Evolutionary conservation across 2,113 vertebrate species (phyloP).

Genomic region (Podocnemis expansa): DNA sequence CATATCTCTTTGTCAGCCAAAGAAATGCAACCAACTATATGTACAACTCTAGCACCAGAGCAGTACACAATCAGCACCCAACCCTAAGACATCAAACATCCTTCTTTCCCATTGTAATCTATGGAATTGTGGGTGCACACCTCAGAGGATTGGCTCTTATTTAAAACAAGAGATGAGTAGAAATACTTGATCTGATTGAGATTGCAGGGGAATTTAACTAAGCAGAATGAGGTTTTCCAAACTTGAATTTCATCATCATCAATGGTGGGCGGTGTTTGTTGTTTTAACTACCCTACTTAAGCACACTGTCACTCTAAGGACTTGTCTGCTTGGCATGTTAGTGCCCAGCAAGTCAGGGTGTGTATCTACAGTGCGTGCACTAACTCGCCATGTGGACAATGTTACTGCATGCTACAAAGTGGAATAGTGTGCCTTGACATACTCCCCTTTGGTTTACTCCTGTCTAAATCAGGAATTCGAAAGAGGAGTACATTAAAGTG

Average conservation of each 20-base stretch:
- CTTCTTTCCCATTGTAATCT: background rate
- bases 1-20: background rate
- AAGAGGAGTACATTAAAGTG: background rate
- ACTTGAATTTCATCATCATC: background rate
- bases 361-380: background rate
- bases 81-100: accelerated
- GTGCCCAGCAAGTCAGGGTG: background rate
- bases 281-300: background rate
- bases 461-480: background rate
- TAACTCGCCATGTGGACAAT: background rate
- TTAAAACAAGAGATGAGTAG: background rate
- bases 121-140: no score
- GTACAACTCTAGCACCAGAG: no score
- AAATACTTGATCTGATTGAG: background rate
- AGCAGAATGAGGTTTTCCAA: background rate
- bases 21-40: background rate
- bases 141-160: background rate
- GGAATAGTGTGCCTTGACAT: background rate
- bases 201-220: background rate
- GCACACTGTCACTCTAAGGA: background rate
- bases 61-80: no score
- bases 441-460: background rate
- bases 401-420: background rate
- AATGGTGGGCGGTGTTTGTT: background rate
- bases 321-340: background rate